phyloP scores from a whole-genome alignment of 2,888 invertebrate species.

The Pinctada fucata region DNA sequence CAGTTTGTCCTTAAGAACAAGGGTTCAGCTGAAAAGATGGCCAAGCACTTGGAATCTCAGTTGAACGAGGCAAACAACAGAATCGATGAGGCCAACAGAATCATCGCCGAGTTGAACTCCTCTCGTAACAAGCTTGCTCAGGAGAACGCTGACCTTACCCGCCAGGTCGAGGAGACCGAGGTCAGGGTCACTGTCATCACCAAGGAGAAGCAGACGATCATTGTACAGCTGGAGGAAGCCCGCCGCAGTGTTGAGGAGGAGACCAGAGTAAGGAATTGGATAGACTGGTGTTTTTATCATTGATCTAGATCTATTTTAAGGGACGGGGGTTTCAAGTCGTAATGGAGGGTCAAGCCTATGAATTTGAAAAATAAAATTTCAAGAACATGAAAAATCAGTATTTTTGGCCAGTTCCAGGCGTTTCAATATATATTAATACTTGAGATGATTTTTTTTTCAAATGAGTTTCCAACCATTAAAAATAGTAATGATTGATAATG shows the following conservation, averaged over 20 bases:
- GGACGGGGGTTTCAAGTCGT: too few relatives aligned
- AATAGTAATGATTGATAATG: too few relatives aligned
- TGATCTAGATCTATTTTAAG: too few relatives aligned
- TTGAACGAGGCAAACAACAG: slow-evolving; percentile 96
- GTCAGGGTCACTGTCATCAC: slow-evolving; percentile 95
- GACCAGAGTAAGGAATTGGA: slow-evolving; percentile 76
- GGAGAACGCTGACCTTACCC: slow-evolving; percentile 97
- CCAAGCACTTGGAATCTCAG: slow-evolving; percentile 97
- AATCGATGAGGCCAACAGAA: slow-evolving; percentile 97
- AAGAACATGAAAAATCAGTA: too few relatives aligned
- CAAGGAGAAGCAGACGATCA: slow-evolving; percentile 93
- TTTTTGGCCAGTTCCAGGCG: too few relatives aligned
- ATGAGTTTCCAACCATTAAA: too few relatives aligned
- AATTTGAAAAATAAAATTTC: too few relatives aligned
- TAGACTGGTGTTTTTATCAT: too few relatives aligned
- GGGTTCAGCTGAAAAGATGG: slow-evolving; percentile 99
- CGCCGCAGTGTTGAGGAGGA: slow-evolving; percentile 99
- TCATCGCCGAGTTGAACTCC: slow-evolving; percentile 90
- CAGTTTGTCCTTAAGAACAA: slow-evolving; percentile 98
- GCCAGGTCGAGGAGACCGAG: slow-evolving; percentile 99
- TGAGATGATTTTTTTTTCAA: too few relatives aligned
- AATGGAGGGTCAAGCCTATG: too few relatives aligned
- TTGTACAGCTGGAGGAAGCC: slow-evolving; percentile 97
- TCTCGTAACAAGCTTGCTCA: slow-evolving; percentile 96
- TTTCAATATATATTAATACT: too few relatives aligned